Conservation (phyloP, 2,888 invertebrate genomes). For the Thera obeliscata region DNA sequence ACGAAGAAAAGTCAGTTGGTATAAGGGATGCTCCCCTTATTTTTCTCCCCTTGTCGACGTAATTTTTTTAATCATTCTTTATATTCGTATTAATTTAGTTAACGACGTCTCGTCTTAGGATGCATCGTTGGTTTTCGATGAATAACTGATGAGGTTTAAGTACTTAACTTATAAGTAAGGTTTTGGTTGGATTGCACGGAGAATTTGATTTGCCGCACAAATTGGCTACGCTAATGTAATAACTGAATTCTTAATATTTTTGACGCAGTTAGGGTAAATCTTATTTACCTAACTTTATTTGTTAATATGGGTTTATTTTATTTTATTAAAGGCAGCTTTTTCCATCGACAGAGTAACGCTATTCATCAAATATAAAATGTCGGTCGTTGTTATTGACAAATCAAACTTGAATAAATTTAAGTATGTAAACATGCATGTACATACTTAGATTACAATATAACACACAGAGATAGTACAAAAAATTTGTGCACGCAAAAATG, state of each 20-base stretch:
- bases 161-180: conserved; percentile 38
- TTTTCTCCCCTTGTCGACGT: conserved; percentile 68
- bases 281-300: no score
- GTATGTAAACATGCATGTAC: no score
- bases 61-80: conserved; percentile 85
- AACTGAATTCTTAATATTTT: not conserved
- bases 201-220: conserved; percentile 53
- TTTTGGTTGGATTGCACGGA: conserved; percentile 58
- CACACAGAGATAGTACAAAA: no score
- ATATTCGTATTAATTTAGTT: conserved; percentile 83
- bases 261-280: not conserved
- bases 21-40: conserved; percentile 69
- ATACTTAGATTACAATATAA: no score
- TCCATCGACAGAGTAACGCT: no score
- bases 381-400: no score
- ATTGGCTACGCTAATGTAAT: conserved; percentile 11
- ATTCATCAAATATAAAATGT: no score
- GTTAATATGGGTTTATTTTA: no score
- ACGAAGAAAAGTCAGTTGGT: conserved; percentile 71
- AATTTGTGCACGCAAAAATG: no score
- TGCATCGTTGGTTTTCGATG: conserved; percentile 75
- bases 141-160: conserved; percentile 74
- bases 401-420: no score
- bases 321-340: no score
- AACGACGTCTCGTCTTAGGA: conserved; percentile 76